Evolutionary conservation across 2,113 vertebrate genomes (phyloP).

Genomic region (Mola mola): DNA sequence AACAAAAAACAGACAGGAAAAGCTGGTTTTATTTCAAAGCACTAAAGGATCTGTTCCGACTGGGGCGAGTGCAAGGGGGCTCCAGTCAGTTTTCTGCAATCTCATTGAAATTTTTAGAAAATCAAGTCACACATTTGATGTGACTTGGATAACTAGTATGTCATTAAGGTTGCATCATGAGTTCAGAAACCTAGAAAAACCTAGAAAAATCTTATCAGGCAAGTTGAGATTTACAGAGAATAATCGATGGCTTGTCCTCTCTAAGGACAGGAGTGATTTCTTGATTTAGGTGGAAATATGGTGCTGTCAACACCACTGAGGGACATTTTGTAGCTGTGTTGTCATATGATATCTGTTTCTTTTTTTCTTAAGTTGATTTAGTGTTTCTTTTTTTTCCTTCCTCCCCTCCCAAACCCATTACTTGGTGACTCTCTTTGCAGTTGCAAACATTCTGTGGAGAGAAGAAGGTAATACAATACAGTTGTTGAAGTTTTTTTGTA

Average conservation of each 20-base stretch:
- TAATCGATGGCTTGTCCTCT: constrained; percentile 19
- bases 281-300: constrained; percentile 29
- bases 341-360: constrained; percentile 1
- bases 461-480: constrained; percentile 92
- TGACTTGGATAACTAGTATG: constrained; percentile 24
- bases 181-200: no score
- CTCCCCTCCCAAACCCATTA: background rate
- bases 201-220: background rate
- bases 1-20: background rate
- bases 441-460: constrained; percentile 98
- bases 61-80: background rate
- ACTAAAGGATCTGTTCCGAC: background rate
- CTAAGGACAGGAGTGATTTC: constrained; percentile 16
- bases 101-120: background rate
- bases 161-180: constrained; percentile 41
- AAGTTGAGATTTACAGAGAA: constrained; percentile 34
- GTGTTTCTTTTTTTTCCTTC: constrained; percentile 20
- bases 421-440: constrained; percentile 82
- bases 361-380: constrained; percentile 25
- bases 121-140: constrained; percentile 13
- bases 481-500: constrained; percentile 11
- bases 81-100: background rate
- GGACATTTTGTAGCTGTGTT: constrained; percentile 32
- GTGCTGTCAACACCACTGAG: constrained; percentile 19
- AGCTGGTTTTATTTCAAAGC: background rate